Evolutionary conservation across 2,113 vertebrate genomes (phyloP).

Genomic region (Menura novaehollandiae): DNA sequence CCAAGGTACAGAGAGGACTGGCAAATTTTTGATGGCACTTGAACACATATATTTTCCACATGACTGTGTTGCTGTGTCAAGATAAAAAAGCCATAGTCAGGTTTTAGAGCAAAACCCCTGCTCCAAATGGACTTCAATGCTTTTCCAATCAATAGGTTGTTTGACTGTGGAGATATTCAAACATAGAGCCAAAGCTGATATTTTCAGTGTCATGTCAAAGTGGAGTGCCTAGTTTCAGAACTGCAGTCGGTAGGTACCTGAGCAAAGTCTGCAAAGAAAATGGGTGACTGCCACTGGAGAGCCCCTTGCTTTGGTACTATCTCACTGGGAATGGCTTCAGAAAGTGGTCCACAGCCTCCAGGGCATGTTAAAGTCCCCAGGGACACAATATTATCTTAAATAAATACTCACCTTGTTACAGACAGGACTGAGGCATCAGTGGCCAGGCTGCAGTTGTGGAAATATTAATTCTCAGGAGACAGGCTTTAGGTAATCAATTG

Average conservation of each 20-base stretch:
- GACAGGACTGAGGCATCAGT: neutral
- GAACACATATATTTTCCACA: neutral
- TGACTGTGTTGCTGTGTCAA: neutral
- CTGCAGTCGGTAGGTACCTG: neutral
- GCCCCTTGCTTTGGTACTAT: neutral
- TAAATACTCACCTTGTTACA: neutral
- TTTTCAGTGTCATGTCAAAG: neutral
- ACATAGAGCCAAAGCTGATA: neutral
- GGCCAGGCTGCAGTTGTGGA: neutral
- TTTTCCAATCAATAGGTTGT: neutral
- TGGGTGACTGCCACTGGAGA: neutral
- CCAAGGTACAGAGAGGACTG: neutral
- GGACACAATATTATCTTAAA: neutral
- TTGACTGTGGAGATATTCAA: neutral
- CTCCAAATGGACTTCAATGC: neutral
- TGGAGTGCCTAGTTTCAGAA: neutral
- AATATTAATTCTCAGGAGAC: neutral
- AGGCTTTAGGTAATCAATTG: neutral
- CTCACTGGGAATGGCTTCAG: neutral
- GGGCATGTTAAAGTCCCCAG: neutral
- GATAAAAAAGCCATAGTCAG: neutral
- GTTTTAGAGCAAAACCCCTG: neutral
- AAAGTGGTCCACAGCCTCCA: neutral
- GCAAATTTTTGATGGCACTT: conserved; percentile 17
- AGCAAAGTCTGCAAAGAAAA: neutral